A percentile compares a stretch with the other conserved stretches of the same genome.
These are phyloP conservation scores for Passer domesticus DNA, from an alignment of 2,113 vertebrate species.

Conservation along the genomic window DNA sequence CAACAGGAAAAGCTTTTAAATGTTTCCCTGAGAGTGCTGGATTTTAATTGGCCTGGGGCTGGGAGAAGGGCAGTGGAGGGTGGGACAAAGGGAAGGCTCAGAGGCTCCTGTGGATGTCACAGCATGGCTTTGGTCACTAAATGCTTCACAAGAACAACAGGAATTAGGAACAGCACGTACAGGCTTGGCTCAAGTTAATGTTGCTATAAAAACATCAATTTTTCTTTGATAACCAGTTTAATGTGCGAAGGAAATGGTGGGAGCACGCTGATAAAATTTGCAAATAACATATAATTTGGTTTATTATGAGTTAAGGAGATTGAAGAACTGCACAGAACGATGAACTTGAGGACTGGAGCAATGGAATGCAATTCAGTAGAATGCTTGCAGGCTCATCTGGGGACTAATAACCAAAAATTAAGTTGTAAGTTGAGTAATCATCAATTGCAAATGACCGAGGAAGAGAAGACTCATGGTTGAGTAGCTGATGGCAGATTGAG, in stretches of 20 bases:
- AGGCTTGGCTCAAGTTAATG: background rate
- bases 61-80: background rate
- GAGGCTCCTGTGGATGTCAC: background rate
- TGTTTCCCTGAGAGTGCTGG: background rate
- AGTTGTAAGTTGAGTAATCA: slow-evolving; percentile 52
- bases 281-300: background rate
- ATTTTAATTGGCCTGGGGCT: background rate
- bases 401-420: slow-evolving; percentile 50
- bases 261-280: background rate
- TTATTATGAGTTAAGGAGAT: slow-evolving; percentile 19
- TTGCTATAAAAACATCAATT: slow-evolving; percentile 22
- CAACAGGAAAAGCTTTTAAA: background rate
- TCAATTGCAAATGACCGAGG: slow-evolving; percentile 13
- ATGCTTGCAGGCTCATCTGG: slow-evolving; percentile 21
- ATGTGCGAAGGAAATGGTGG: background rate
- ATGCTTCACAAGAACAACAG: background rate
- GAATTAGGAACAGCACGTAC: background rate
- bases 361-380: background rate
- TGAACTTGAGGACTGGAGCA: slow-evolving; percentile 4
- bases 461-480: background rate
- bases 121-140: background rate
- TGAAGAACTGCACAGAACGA: background rate
- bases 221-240: slow-evolving; percentile 12
- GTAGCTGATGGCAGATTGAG: background rate
- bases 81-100: background rate